These are phyloP conservation scores for Protobothrops flavoviridis DNA, from an alignment of 2,113 vertebrate species.

Conservation along the genomic window DNA sequence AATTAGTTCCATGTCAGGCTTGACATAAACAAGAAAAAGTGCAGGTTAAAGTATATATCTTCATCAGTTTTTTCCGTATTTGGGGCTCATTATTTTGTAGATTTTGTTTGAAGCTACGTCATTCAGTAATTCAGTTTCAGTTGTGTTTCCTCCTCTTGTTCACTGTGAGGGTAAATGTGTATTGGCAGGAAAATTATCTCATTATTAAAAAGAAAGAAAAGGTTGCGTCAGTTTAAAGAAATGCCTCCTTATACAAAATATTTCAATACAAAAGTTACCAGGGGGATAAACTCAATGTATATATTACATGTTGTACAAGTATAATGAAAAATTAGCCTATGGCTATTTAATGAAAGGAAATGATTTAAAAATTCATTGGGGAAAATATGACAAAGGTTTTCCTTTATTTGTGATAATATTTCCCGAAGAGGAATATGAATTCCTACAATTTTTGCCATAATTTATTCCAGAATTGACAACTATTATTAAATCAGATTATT, in stretches of 20 bases:
- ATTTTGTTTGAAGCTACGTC: background rate
- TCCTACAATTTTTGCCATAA: background rate
- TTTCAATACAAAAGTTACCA: constrained; percentile 6
- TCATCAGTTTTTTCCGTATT: background rate
- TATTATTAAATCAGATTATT: background rate
- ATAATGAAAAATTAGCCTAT: background rate
- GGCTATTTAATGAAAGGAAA: background rate
- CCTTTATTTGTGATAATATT: background rate
- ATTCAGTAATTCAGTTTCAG: background rate
- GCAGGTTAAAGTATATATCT: constrained; percentile 26
- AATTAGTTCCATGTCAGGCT: constrained; percentile 15
- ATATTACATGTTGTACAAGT: background rate
- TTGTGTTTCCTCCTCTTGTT: background rate
- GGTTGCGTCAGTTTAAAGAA: background rate
- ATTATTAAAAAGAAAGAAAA: constrained; percentile 19
- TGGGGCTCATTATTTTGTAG: constrained; percentile 1
- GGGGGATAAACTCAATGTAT: background rate
- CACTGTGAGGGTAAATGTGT: background rate
- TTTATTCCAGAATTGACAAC: background rate
- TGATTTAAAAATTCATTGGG: background rate
- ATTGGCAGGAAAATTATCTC: constrained; percentile 17
- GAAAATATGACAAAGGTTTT: background rate
- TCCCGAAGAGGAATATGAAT: background rate
- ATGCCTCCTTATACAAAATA: background rate
- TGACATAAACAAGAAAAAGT: background rate